Base-by-base conservation (phyloP, 2,888 invertebrate species). In the Vannuccia rotundouncinata region DNA sequence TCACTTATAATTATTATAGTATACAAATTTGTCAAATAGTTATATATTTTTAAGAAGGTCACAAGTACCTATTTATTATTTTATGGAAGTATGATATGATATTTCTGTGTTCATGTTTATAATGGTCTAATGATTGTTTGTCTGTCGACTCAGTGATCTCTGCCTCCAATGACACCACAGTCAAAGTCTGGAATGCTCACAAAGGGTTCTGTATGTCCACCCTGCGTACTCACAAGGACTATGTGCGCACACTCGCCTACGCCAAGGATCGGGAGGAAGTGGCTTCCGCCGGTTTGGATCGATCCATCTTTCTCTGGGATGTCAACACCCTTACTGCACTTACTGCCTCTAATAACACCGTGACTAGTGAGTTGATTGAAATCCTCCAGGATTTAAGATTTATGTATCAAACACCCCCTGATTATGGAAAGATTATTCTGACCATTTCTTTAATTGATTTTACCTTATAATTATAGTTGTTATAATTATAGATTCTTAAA, bases 141-240 rank as follows among this genome's bases (percentile, higher is more conserved):
- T n/a, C n/a, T n/a, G n/a, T n/a, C n/a, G n/a, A n/a, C 45, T 10
- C 45, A 45, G 94, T 99, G 84, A 98, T 99, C 87, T 98, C 98
- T 82, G 98, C 98, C 1, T 98, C 98, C 86, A 96, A 96, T 82
- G 99, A 99, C 88, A 97, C 98, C 27, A 99, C 99, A 73, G 97
- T 99, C 0, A 99, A 99, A 89, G 96, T 99, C 82, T 99, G 99
- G 99, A 99, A 98, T 89, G 96, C 98, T 22, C 95, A 96, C 84
- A 98, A 97, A 90, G 97, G 98, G 5, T 97, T 96, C 87, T 99
- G 98, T 87, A 96, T 99, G 96, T 98, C 97, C 0, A 99, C 98
- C 0, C 90, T 99, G 83, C 91, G 98, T 82, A 98, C 97, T 75
- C 98, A 99, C 88, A 95, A 95, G 88, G 99, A 99, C 88, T 99